Evolutionary conservation across 2,888 invertebrate genomes (phyloP), one percentile per base, ranked within the genome.

Genomic region (Sarcophaga subvicina): DNA sequence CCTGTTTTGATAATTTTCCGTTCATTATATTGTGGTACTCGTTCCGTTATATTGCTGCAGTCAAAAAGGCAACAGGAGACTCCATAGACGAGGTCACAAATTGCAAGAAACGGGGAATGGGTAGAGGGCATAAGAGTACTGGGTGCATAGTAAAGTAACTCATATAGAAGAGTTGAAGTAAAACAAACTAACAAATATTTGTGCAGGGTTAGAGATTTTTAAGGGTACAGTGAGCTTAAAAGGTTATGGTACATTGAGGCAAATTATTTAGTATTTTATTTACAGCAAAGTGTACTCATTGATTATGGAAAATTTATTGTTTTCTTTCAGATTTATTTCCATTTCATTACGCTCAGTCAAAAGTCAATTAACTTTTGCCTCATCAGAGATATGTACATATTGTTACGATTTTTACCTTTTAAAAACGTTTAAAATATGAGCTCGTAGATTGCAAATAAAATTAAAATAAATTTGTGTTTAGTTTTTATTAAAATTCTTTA

Each of bases 21-120:
- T 88, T 89, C 88, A 89, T 89, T 88, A 88, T 89, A 86, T 89
- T 89, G 88, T 85, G 89, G 89, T 85, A 88, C 37, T 83, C 17
- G 17, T 88, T 89, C 87, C 88, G 88, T 84, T 83, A 54, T 54
- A 54, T 54, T 88, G 73, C 83, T 37, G 69, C 76, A 83, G 82
- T 85, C 82, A 87, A 80, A 80, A 37, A 73, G 83, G 79, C 73
- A 79, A 70, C 83, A 84, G 69, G 79, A 83, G 72, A 62, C 62
- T 27, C 20, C 12, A 27, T 67, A 37, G 62, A 25, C 14, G 54
- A 54, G 54, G 54, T 54, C 54, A 54, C 54, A 54, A 54, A 54
- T 14, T 54, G 17, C 8, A 11, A 63, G 6, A 66, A 67, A 63
- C 47, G 49, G 45, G 10, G 11, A 45, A 54, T 11, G 17, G 4